These are phyloP conservation scores for Corythornis madagascariensis DNA, from an alignment of 2,113 vertebrate genomes.

Conservation along the genomic window DNA sequence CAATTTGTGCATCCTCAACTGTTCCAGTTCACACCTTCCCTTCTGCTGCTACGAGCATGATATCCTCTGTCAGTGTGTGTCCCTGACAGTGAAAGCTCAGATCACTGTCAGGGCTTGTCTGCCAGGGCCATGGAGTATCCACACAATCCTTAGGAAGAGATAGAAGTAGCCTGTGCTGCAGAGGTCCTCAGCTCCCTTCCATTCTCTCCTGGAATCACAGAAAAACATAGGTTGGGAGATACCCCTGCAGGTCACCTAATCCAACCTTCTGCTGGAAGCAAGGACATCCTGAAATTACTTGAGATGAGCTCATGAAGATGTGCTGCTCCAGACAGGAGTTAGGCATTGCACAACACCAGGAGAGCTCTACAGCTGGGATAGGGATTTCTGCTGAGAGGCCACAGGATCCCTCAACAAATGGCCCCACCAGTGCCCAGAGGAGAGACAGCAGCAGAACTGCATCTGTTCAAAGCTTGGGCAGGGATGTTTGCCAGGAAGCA, in stretches of 20 bases:
- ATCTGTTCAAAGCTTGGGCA: not conserved
- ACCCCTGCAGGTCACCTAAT: constrained; percentile 36
- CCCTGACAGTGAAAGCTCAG: not conserved
- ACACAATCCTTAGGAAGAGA: not conserved
- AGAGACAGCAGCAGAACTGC: not conserved
- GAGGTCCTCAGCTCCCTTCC: not conserved
- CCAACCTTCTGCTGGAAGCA: not conserved
- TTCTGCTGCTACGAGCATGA: not conserved
- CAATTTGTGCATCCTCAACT: not conserved
- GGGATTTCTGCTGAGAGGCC: not conserved
- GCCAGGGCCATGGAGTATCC: not conserved
- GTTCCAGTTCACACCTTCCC: constrained; percentile 6
- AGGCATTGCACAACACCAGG: not conserved
- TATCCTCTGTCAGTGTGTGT: not conserved
- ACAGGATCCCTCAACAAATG: not conserved
- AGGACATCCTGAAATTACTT: not conserved
- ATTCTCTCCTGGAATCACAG: not conserved
- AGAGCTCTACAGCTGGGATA: not conserved
- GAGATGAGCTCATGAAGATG: not conserved
- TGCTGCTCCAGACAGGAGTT: not conserved
- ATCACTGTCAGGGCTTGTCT: not conserved
- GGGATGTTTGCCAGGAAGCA: not conserved
- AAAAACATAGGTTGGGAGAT: not conserved
- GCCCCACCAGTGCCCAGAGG: not conserved
- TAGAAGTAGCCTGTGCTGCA: constrained; percentile 5